phyloP scores from a whole-genome alignment of 1,140 invertebrate species.

The Nephila pilipes region DNA sequence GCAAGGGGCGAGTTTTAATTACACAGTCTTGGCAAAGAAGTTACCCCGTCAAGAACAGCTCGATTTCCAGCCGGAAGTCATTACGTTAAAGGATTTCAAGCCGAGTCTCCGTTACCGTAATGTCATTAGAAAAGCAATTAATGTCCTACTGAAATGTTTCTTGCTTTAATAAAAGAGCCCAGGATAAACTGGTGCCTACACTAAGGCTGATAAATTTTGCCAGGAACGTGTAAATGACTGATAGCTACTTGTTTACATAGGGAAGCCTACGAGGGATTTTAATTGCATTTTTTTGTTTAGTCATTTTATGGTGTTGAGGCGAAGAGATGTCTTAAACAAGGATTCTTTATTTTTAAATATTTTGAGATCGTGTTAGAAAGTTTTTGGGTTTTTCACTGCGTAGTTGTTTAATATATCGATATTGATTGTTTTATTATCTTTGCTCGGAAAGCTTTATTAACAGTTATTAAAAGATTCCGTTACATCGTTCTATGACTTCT shows the following conservation, averaged over 20 bases:
- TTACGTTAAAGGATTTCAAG: slow-evolving; percentile 49
- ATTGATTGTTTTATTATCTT: too few species aligned
- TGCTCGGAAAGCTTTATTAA: too few species aligned
- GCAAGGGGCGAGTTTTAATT: slow-evolving; percentile 32
- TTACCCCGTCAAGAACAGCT: background rate
- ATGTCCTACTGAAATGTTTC: background rate
- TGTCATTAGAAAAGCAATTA: slow-evolving; percentile 61
- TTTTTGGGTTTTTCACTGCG: background rate
- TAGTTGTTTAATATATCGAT: too few species aligned
- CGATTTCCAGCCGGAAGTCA: slow-evolving; percentile 27
- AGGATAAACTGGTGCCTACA: slow-evolving; percentile 12
- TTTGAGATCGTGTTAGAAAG: background rate
- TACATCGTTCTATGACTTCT: too few species aligned
- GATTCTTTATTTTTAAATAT: background rate
- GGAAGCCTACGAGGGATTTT: background rate
- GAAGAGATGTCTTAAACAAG: slow-evolving; percentile 9
- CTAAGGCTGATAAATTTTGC: background rate
- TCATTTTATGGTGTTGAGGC: background rate
- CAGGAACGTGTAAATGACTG: background rate
- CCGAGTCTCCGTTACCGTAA: slow-evolving; percentile 5
- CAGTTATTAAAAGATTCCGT: too few species aligned
- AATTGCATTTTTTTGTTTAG: background rate
- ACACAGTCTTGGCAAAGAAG: background rate
- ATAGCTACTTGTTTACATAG: slow-evolving; percentile 11
- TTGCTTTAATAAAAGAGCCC: slow-evolving; percentile 2